Conservation (phyloP, 1,140 invertebrate genomes). For the Drosophila neocordata region DNA sequence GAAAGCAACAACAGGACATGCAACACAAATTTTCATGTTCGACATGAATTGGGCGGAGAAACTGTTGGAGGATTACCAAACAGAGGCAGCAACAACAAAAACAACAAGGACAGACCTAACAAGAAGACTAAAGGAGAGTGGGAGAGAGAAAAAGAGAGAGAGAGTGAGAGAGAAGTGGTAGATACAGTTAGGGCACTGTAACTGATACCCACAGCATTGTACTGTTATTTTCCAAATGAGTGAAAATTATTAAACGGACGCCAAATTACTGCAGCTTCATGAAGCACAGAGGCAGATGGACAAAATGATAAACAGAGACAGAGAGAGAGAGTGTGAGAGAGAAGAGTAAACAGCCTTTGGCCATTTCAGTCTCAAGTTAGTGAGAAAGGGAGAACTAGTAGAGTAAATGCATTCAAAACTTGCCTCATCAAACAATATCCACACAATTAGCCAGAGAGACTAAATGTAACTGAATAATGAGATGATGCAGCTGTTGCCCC, state of each 20-base stretch:
- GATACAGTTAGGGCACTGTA: slow-evolving; percentile 11
- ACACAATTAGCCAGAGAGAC: slow-evolving; percentile 6
- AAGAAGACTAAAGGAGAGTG: slow-evolving; percentile 10
- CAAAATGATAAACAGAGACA: slow-evolving; percentile 5
- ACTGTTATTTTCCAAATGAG: slow-evolving; percentile 78
- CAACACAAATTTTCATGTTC: slow-evolving; percentile 75
- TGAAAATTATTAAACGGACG: slow-evolving; percentile 76
- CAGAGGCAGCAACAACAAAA: neutral
- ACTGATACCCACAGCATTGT: slow-evolving; percentile 67
- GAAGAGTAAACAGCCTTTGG: neutral
- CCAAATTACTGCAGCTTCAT: slow-evolving; percentile 74
- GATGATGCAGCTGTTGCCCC: neutral
- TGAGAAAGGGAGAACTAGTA: neutral
- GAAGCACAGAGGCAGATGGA: slow-evolving; percentile 53
- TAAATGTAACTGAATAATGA: slow-evolving; percentile 8
- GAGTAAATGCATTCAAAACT: slow-evolving; percentile 38
- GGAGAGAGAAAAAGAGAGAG: neutral
- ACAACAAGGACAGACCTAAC: slow-evolving; percentile 37
- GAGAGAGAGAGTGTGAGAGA: neutral
- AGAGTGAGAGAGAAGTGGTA: neutral
- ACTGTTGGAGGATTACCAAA: neutral
- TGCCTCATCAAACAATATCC: slow-evolving; percentile 14
- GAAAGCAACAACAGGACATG: slow-evolving; percentile 51
- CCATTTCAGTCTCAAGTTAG: neutral
- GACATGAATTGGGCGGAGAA: slow-evolving; percentile 59